phyloP scores from a whole-genome alignment of 2,888 invertebrate genomes.

The Antheraea assamensis region DNA sequence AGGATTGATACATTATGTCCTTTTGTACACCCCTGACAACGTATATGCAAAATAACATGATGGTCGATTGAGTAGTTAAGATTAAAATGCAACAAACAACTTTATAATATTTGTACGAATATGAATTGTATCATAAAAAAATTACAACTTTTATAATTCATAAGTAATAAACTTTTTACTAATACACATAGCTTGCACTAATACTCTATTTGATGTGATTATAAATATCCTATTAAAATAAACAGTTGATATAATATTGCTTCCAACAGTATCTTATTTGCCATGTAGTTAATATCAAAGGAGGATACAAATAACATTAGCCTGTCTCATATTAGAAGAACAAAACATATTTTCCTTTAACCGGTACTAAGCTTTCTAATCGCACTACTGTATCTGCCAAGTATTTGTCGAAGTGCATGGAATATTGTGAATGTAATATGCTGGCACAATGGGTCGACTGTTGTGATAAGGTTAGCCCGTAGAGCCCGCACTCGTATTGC shows the following conservation, averaged over 20 bases:
- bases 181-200: not conserved
- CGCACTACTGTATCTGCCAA: conserved; percentile 60
- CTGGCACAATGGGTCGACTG: conserved; percentile 57
- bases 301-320: not conserved
- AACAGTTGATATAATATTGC: not conserved
- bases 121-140: too few relatives aligned
- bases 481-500: conserved; percentile 33
- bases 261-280: not conserved
- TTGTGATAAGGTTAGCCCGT: conserved; percentile 55
- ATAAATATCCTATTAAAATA: not conserved
- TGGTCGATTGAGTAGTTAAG: too few relatives aligned
- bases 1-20: too few relatives aligned
- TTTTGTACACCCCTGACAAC: too few relatives aligned
- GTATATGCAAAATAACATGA: too few relatives aligned
- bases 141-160: too few relatives aligned
- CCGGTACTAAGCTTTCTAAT: conserved; percentile 61
- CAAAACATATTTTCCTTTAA: conserved; percentile 35
- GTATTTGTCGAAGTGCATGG: conserved; percentile 63
- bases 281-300: not conserved
- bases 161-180: too few relatives aligned
- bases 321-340: conserved; percentile 16
- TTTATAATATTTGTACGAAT: too few relatives aligned
- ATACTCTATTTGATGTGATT: not conserved
- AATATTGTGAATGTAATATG: conserved; percentile 66
- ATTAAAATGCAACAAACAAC: too few relatives aligned